Evolutionary conservation across 2,797 vertebrate species (phyloP).

Genomic region (Enteromius treurensis): DNA sequence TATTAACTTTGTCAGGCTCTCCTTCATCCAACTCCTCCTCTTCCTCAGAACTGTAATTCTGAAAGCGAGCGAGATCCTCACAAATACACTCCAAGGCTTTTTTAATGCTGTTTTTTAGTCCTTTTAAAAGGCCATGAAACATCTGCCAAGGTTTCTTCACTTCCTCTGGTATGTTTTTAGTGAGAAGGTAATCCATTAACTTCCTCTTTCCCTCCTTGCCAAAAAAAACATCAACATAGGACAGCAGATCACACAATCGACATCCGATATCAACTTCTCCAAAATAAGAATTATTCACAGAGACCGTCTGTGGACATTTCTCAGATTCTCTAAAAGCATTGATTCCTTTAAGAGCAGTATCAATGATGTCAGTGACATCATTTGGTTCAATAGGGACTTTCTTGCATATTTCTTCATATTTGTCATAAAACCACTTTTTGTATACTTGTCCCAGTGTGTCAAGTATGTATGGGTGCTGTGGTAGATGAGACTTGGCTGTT

Average conservation of each 20-base stretch:
- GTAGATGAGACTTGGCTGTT: constrained; percentile 69
- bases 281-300: constrained; percentile 74
- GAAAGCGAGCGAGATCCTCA: constrained; percentile 85
- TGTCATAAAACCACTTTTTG: constrained; percentile 77
- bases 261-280: constrained; percentile 82
- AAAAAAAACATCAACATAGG: constrained; percentile 68
- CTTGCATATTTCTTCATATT: constrained; percentile 62
- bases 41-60: constrained; percentile 69
- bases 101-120: constrained; percentile 72
- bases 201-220: constrained; percentile 61
- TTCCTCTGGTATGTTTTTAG: constrained; percentile 76
- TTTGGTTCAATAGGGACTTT: constrained; percentile 57
- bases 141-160: constrained; percentile 72
- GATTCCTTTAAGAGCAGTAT: constrained; percentile 78
- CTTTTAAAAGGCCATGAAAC: constrained; percentile 79
- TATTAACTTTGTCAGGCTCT: neutral
- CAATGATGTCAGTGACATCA: constrained; percentile 68
- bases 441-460: constrained; percentile 88
- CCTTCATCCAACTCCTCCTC: constrained; percentile 26
- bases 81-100: constrained; percentile 82
- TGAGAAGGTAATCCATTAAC: constrained; percentile 78
- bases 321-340: constrained; percentile 81
- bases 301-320: constrained; percentile 70
- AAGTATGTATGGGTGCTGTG: constrained; percentile 80
- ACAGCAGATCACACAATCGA: constrained; percentile 79